phyloP scores from a whole-genome alignment of 2,888 invertebrate species.

The Eupithecia tripunctaria region DNA sequence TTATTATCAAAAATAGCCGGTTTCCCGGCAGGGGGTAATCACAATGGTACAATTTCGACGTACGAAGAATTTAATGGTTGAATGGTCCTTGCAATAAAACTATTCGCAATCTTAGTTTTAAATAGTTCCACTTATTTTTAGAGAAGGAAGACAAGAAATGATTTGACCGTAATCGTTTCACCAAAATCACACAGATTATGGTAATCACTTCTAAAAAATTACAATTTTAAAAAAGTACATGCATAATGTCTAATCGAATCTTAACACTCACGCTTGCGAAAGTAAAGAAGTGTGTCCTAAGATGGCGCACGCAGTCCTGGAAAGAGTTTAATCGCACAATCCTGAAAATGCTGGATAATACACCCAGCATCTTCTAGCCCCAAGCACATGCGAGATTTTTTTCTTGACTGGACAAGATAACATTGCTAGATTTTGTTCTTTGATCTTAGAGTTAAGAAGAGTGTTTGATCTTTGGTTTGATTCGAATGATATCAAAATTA shows the following conservation, averaged over 20 bases:
- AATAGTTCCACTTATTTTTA: neutral
- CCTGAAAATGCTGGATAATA: no score
- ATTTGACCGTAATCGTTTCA: neutral
- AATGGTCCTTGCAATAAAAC: conserved; percentile 8
- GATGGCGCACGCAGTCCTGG: no score
- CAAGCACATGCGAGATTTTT: neutral
- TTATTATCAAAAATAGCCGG: conserved; percentile 34
- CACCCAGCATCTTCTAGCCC: neutral
- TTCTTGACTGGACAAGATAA: neutral
- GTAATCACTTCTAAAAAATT: no score
- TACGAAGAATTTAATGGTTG: conserved; percentile 21
- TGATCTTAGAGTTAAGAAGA: neutral
- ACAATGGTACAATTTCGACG: conserved; percentile 26
- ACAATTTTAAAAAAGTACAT: no score
- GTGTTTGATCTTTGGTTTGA: neutral
- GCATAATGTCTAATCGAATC: no score
- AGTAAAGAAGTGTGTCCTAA: no score
- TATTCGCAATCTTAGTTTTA: conserved; percentile 1
- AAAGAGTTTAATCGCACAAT: no score
- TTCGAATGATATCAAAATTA: neutral
- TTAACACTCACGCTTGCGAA: no score
- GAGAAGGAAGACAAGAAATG: neutral
- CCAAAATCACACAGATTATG: no score
- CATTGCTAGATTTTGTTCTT: neutral
- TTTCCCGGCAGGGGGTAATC: conserved; percentile 32